Evolutionary conservation across 2,113 vertebrate species (phyloP).

Genomic region (Ceyx cyanopectus): DNA sequence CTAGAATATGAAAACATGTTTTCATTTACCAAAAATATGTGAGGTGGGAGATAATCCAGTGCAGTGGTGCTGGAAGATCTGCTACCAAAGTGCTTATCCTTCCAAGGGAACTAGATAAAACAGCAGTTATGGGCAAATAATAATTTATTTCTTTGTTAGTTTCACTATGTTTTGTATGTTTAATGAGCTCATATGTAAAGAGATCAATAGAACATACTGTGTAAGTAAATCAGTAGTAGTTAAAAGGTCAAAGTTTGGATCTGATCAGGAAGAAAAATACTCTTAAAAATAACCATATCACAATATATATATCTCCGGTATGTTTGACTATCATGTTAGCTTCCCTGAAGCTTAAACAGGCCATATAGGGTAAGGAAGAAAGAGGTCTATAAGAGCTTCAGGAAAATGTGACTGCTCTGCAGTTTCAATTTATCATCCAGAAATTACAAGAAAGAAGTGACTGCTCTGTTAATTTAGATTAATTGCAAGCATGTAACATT

Average conservation of each 20-base stretch:
- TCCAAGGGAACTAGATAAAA: neutral
- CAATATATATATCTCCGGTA: neutral
- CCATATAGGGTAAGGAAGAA: neutral
- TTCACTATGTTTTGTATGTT: conserved; percentile 9
- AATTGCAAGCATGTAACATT: neutral
- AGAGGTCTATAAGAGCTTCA: neutral
- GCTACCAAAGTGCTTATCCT: neutral
- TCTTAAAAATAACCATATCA: neutral
- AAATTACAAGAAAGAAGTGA: neutral
- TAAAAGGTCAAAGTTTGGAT: conserved; percentile 53
- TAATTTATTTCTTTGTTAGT: neutral
- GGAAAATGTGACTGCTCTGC: neutral
- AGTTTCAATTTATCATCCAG: neutral
- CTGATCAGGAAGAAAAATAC: neutral
- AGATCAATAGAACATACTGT: conserved; percentile 39
- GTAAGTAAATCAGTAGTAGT: conserved; percentile 38
- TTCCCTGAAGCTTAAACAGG: neutral
- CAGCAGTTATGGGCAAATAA: neutral
- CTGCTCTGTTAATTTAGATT: neutral
- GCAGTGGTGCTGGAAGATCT: neutral
- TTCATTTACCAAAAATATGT: neutral
- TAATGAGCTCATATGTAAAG: conserved; percentile 1
- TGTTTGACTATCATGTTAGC: neutral
- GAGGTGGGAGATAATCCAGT: neutral
- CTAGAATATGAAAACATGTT: neutral